Base-by-base conservation (phyloP, 2,113 vertebrate species). In the Tetrax tetrax region DNA sequence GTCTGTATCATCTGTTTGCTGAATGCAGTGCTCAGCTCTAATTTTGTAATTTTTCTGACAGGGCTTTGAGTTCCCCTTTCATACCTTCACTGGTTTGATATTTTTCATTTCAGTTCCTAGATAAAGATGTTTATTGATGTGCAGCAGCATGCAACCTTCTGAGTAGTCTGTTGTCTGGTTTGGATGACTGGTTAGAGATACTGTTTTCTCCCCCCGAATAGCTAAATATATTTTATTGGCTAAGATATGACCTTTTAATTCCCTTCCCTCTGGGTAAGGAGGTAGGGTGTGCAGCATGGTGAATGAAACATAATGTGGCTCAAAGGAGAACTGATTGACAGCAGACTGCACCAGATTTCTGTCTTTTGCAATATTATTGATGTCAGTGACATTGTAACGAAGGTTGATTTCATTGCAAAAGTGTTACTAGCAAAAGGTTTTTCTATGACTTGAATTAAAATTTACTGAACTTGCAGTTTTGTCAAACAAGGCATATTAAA, bases 231-330 rank as follows among this genome's bases (percentile, higher is more conserved):
- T 87, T 96, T 96, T 95, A 90, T 94, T 96, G 95, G 90, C 77
- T 77, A 78, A 87, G 84, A 93, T 77, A 35, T 97, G 95, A 96
- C 93, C 95, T 97, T 96, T 96, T 91, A 96, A 94, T 96, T 97
- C 69, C 59, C 61, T 91, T 96, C 85, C 83, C 72, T 89, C 78
- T 64, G 90, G 92, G 65, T 61, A 87, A 71, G 87, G 84, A 91
- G 83, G 37, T 82, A 56, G 87, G 59, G 71, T 86, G 75, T 86
- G 83, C 82, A 87, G 59, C 31, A 13, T 61, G 89, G 83, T 90
- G 88, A 97, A 74, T 91, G 88, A 88, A 89, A 75, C 48, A 18
- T 83, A 75, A 53, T 45, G 90, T 83, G 83, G 64, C 94, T 95
- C 70, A 82, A 68, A 92, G 83, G 56, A 71, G 65, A 84, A 10